Evolutionary conservation across 2,888 invertebrate species (phyloP), one percentile per base, ranked within the genome.

Genomic region (Labia minor): DNA sequence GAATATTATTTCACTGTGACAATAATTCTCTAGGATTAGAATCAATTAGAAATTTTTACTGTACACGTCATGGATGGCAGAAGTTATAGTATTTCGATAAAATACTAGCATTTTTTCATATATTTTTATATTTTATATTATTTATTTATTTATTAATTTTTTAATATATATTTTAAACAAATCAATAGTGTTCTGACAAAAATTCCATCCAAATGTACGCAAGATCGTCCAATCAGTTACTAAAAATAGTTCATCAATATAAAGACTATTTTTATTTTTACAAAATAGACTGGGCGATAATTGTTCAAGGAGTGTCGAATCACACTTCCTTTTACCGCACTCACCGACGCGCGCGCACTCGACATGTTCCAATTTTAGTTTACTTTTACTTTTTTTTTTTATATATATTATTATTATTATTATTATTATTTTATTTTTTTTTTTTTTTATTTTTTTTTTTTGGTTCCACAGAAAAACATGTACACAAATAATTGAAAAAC

Each of bases 401-500:
- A 8, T 33, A 8, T 33, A 8, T 8, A 8, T 33, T 49, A 14
- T n/a, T 49, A 10, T 10, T 49, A 8, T 49, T 49, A n/a, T 49
- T 49, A 8, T 49, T 49, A n/a, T 49, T 49, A 8, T 10, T 49
- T 14, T 10, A 8, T 49, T 49, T 49, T 10, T 49, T 16, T 49
- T 49, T 49, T n/a, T 49, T 49, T 8, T 49, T 49, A 8, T n/a
- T 64, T 65, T 63, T 65, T 69, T 69, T 67, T 69, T 66, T 70
- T 70, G 64, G 69, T 70, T 70, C 67, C 69, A 69, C 68, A 69
- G 69, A 69, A 71, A 70, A 71, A 71, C 70, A 71, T 70, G 70
- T 70, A 84, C 85, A 83, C 85, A 88, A 87, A 88, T 87, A 89
- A 89, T 88, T 88, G 89, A 88, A 89, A 82, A 89, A 88, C 89